Evolutionary conservation across 2,888 invertebrate genomes (phyloP).

Genomic region (Eledone cirrhosa): DNA sequence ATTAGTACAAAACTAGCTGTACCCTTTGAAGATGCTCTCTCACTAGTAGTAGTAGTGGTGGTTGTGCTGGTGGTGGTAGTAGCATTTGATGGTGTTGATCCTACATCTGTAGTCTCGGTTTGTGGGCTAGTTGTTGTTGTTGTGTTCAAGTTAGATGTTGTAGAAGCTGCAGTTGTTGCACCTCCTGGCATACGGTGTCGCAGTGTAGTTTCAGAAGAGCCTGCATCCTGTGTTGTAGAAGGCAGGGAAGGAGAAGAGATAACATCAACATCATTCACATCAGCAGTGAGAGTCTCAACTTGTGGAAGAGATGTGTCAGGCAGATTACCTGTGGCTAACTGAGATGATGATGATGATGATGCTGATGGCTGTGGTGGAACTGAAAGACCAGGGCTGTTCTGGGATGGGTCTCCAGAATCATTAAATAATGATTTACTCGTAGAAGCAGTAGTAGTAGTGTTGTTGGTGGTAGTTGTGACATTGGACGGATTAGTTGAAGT

Average conservation of each 20-base stretch:
- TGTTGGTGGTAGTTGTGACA: not conserved
- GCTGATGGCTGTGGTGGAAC: not conserved
- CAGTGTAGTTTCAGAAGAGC: not conserved
- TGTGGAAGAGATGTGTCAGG: not conserved
- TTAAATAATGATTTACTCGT: not conserved
- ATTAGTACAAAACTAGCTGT: constrained; percentile 3
- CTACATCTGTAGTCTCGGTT: no score
- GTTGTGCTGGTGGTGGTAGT: no score
- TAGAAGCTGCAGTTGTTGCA: no score
- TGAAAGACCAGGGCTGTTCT: not conserved
- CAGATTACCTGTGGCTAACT: not conserved
- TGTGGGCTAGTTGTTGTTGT: no score
- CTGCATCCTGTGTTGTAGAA: not conserved
- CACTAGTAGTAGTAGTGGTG: no score
- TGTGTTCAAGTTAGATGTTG: no score
- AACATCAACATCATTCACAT: not conserved
- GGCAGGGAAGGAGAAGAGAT: not conserved
- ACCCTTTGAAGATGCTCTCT: not conserved
- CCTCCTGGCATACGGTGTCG: no score
- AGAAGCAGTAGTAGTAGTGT: no score
- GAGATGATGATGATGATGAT: not conserved
- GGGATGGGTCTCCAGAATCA: not conserved
- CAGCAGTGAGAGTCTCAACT: no score
- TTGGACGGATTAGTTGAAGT: no score
- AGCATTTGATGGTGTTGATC: not conserved